Conservation (phyloP, 2,888 invertebrate genomes). For the Mylabris sibirica region DNA sequence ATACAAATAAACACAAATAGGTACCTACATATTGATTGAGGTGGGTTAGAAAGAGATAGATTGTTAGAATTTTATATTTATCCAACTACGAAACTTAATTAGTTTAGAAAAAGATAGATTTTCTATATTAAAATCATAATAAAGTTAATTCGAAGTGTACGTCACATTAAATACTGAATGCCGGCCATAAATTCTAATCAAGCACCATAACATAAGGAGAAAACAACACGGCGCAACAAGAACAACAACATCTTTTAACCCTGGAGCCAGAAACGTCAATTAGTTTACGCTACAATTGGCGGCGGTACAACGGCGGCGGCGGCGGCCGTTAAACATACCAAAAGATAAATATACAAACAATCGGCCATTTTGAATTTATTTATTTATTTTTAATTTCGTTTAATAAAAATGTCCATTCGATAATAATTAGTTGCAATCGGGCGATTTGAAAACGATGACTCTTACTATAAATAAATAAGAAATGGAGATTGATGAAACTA, state of each 20-base stretch:
- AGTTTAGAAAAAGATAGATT: constrained; percentile 26
- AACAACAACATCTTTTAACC: constrained; percentile 41
- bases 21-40: not conserved
- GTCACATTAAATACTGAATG: constrained; percentile 46
- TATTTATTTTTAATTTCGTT: constrained; percentile 3
- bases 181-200: constrained; percentile 54
- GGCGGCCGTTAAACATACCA: not conserved
- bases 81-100: constrained; percentile 36
- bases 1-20: not conserved
- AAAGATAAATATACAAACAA: not conserved
- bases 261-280: constrained; percentile 48
- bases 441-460: not conserved
- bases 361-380: constrained; percentile 6
- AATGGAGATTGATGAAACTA: not conserved
- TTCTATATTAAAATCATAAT: constrained; percentile 49
- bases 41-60: not conserved
- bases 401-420: not conserved
- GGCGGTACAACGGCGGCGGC: constrained; percentile 36
- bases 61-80: not conserved
- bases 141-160: constrained; percentile 54
- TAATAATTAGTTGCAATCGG: constrained; percentile 1
- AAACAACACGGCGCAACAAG: too few relatives aligned
- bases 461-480: not conserved
- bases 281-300: constrained; percentile 46
- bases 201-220: constrained; percentile 31